phyloP scores from a whole-genome alignment of 2,797 vertebrate genomes.

The Schizopygopsis pylzovi region DNA sequence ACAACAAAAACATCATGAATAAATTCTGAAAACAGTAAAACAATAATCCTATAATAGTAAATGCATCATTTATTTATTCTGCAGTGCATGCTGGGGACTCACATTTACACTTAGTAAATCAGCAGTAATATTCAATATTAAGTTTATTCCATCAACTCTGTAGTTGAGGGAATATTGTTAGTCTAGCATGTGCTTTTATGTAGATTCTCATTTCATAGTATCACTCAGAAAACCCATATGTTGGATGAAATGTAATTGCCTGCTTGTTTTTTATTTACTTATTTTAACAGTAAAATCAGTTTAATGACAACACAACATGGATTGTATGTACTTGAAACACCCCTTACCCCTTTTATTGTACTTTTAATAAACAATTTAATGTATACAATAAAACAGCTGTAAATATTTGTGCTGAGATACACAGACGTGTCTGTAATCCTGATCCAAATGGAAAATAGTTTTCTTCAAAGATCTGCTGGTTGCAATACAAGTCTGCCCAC shows the following conservation, averaged over 20 bases:
- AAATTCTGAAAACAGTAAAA: neutral
- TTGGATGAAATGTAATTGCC: neutral
- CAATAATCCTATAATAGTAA: neutral
- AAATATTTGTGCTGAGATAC: conserved; percentile 9
- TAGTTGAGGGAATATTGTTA: neutral
- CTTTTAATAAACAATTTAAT: no score
- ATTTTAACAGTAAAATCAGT: neutral
- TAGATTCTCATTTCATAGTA: neutral
- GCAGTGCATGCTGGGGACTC: neutral
- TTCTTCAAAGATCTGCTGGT: conserved; percentile 25
- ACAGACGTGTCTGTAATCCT: conserved; percentile 1
- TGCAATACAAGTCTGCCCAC: conserved; percentile 2
- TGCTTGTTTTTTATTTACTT: neutral
- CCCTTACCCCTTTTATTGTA: neutral
- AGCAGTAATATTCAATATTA: neutral
- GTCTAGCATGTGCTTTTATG: neutral
- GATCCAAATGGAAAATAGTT: conserved; percentile 29
- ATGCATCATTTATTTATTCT: neutral
- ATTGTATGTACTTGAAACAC: neutral
- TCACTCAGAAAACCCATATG: neutral
- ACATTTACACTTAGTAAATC: neutral
- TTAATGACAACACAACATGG: neutral
- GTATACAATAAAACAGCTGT: neutral
- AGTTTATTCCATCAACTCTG: neutral
- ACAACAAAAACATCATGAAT: neutral